A percentile compares a stretch with the other conserved stretches of the same genome.
Conservation (phyloP, 2,888 invertebrate genomes). For the Eupithecia subfuscata region DNA sequence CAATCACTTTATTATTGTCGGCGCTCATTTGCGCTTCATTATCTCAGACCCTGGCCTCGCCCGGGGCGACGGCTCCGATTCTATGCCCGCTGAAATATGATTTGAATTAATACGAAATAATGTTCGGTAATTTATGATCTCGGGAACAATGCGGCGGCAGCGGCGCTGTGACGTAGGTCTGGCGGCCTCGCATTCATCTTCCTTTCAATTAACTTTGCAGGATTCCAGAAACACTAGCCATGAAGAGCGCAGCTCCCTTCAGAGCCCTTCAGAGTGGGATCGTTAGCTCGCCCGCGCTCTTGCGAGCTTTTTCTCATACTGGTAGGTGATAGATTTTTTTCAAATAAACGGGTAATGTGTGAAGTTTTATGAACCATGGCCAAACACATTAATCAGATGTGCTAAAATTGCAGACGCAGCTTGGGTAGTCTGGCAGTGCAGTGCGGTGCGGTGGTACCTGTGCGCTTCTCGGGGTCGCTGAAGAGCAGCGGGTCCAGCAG, state of each 20-base stretch:
- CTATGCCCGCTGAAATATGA: slow-evolving; percentile 26
- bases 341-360: too few relatives aligned
- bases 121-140: slow-evolving; percentile 25
- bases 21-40: slow-evolving; percentile 34
- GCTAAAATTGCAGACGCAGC: too few relatives aligned
- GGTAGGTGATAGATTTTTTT: too few relatives aligned
- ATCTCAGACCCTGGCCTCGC: slow-evolving; percentile 14
- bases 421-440: too few relatives aligned
- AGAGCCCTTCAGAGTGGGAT: too few relatives aligned
- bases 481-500: slow-evolving; percentile 90
- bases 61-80: slow-evolving; percentile 12
- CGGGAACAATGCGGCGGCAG: slow-evolving; percentile 13
- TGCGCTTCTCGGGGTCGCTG: slow-evolving; percentile 90
- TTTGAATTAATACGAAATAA: slow-evolving; percentile 31
- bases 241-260: too few relatives aligned
- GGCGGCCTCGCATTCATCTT: not conserved
- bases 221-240: not conserved
- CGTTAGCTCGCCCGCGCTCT: too few relatives aligned
- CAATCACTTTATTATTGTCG: slow-evolving; percentile 37
- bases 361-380: too few relatives aligned
- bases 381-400: too few relatives aligned
- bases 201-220: slow-evolving; percentile 16
- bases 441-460: slow-evolving; percentile 74
- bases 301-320: too few relatives aligned
- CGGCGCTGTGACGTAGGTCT: not conserved